These are phyloP conservation scores for Dipodomys ordii DNA, from an alignment of 2,113 vertebrate genomes.

Conservation along the genomic window DNA sequence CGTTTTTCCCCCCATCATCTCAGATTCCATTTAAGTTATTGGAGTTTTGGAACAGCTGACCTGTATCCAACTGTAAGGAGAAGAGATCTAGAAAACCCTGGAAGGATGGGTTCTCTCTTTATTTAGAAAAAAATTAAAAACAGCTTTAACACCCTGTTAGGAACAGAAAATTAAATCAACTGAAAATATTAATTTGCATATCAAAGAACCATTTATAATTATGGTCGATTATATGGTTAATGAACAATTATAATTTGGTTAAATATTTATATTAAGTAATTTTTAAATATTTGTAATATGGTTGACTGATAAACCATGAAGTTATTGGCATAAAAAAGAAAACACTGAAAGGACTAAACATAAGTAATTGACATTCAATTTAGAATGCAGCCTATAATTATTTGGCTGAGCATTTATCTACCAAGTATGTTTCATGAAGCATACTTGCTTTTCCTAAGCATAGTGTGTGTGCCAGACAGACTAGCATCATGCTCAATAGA, in stretches of 20 bases:
- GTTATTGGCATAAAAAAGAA: no score
- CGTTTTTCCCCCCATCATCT: no score
- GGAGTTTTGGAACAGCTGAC: not conserved
- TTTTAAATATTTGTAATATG: no score
- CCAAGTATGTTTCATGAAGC: not conserved
- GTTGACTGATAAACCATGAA: no score
- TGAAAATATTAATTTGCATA: slow-evolving; percentile 99
- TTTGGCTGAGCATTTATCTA: not conserved
- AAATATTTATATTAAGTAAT: no score
- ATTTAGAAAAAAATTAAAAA: slow-evolving; percentile 98
- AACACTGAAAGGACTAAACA: not conserved
- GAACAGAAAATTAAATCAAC: slow-evolving; percentile 99
- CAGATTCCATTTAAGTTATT: no score
- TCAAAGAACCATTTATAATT: slow-evolving; percentile 99
- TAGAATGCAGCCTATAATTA: not conserved
- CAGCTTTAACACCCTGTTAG: slow-evolving; percentile 98
- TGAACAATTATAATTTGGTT: no score
- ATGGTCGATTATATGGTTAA: slow-evolving; percentile 85
- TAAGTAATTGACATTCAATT: not conserved
- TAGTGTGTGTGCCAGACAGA: not conserved
- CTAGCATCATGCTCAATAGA: not conserved
- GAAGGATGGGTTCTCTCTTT: slow-evolving; percentile 98
- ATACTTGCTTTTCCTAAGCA: not conserved
- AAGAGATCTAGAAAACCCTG: slow-evolving; percentile 73
- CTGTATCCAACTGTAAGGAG: not conserved